phyloP scores from a whole-genome alignment of 2,888 invertebrate genomes.

The Athalia cordata region DNA sequence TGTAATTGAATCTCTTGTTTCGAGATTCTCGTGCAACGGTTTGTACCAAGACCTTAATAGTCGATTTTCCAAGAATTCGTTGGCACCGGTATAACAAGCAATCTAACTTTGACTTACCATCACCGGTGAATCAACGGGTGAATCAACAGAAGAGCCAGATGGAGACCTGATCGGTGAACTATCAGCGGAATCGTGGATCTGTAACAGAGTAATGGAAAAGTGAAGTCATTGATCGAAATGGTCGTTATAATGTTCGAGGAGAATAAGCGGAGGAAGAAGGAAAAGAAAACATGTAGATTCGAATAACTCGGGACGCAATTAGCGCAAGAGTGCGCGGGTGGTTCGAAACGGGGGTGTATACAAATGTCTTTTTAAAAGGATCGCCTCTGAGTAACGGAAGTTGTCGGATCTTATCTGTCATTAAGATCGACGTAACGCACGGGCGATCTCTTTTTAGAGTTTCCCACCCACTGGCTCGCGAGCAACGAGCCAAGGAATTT shows the following conservation, averaged over 20 bases:
- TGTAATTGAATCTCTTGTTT: slow-evolving; percentile 29
- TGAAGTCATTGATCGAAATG: background rate
- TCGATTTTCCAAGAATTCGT: slow-evolving; percentile 27
- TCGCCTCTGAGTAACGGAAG: slow-evolving; percentile 31
- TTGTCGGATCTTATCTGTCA: slow-evolving; percentile 34
- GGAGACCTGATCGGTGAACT: slow-evolving; percentile 33
- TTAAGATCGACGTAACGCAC: slow-evolving; percentile 28
- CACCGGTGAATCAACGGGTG: slow-evolving; percentile 1
- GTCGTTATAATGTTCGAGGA: background rate
- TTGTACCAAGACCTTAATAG: slow-evolving; percentile 5
- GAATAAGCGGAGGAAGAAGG: background rate
- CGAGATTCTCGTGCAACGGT: background rate
- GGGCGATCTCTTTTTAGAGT: slow-evolving; percentile 33
- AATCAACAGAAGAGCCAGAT: slow-evolving; percentile 24
- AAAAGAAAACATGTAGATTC: background rate
- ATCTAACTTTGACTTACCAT: slow-evolving; percentile 16
- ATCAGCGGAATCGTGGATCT: slow-evolving; percentile 32
- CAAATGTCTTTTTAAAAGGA: slow-evolving; percentile 4
- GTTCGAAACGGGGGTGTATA: background rate
- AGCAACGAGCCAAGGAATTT: slow-evolving; percentile 33
- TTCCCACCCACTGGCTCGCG: slow-evolving; percentile 13
- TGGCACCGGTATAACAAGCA: background rate
- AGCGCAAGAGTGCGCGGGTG: background rate
- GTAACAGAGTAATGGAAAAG: slow-evolving; percentile 4
- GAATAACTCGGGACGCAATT: background rate